Evolutionary conservation across 2,888 invertebrate species (phyloP), one percentile per base, ranked within the genome.

Genomic region (Meghimatium bilineatum): DNA sequence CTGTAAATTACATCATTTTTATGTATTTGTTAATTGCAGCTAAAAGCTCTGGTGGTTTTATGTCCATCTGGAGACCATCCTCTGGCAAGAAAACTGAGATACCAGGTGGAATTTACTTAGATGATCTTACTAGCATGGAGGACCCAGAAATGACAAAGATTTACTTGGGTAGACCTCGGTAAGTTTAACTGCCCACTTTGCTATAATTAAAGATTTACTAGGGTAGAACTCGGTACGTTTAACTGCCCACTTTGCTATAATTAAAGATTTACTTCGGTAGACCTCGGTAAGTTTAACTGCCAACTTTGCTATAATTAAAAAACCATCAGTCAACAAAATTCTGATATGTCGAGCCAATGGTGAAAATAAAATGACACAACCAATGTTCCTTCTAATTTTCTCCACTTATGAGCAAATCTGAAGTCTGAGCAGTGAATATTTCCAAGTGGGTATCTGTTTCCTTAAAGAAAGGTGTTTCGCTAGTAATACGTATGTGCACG

Each of bases 111-210:
- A 96, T 98, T 88, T 99, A 98, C 94, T 95, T 99, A 85, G 97
- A 98, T 82, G 98, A 99, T 92, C 95, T 98, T 29, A 97, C 97
- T 92, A 95, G 97, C 92, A 95, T 97, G 49, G 97, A 97, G 80
- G 96, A 98, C 94, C 98, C 98, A n/a, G 97, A 98, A 94, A 96
- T 97, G 87, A 96, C 97, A 88, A 96, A 97, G 91, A 95, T 98
- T 90, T 97, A 98, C 95, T 96, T 99, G n/a, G 88, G 88, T 12
- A 86, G 82, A 60, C 96, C 97, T 90, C 90, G 85, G 86, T 87
- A 23, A 83, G 85, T 34, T 52, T 20, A 20, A 26, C 38, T 23
- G 38, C 6, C n/a, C 56, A 56, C 20, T 23, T 56, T 12, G 56
- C n/a, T n/a, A n/a, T n/a, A n/a, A n/a, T n/a, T n/a, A 88, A 96